Evolutionary conservation across 2,113 vertebrate species (phyloP), one percentile per base, ranked within the genome.

Genomic region (Mobula hypostoma): DNA sequence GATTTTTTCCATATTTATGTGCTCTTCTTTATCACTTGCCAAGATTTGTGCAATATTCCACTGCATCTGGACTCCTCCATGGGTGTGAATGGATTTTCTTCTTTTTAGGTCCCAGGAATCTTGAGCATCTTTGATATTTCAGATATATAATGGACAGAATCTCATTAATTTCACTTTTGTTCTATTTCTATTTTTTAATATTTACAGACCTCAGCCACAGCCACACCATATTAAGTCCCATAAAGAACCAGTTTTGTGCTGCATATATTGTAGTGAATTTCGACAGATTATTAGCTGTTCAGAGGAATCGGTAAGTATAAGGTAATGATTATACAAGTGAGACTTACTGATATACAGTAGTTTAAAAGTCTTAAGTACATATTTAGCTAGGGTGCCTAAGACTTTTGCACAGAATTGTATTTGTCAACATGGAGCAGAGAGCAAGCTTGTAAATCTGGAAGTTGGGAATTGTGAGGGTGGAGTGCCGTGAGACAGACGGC

Each of bases 281-380:
- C 95, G 96, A 91, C 97, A 97, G 56, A 96, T 98, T 91, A 96
- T 98, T 95, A 98, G 97, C 97, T 98, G 97, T 95, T 96, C 96
- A 0, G 96, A 97, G 92, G 96, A 95, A 56, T 98, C 97, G 24
- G 97, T 97, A 96, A 97, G 97, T 97, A 74, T 32, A 48, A 40
- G 68, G 32, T 2, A 5, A 24, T 14, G 17, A 90, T 66, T 17
- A 66, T 48, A 40, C 5, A 14, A 72, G 68, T 93, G 32, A 40
- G 17, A 56, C 21, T 8, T 56, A 27, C 11, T 93, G 36, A 74
- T 74, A 74, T 11, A 48, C 48, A 48, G 48, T 48, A 48, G 48
- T 48, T 48, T 48, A 48, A 48, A 48, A 48, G 48, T 48, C 48
- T 48, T 48, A 4, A 48, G 48, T 48, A 48, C 48, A 48, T 48